phyloP scores from a whole-genome alignment of 2,113 vertebrate species.

The Ochotona curzoniae region DNA sequence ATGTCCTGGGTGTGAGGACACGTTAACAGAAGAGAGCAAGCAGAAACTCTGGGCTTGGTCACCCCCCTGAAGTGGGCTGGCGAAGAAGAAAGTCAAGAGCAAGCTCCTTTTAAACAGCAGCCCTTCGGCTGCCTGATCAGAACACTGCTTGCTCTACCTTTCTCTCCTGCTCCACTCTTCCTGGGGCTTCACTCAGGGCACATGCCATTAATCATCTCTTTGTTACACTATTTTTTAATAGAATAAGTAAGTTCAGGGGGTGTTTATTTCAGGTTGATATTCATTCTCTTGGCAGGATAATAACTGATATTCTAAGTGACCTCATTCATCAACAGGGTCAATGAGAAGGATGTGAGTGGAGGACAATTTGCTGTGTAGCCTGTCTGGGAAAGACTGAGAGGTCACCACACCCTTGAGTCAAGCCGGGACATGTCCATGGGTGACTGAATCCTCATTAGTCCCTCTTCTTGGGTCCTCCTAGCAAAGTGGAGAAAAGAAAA shows the following conservation, averaged over 20 bases:
- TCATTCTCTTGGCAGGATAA: constrained; percentile 73
- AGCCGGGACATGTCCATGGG: constrained; percentile 41
- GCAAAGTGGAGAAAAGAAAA: not conserved
- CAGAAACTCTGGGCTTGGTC: not conserved
- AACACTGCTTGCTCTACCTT: not conserved
- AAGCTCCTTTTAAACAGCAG: constrained; percentile 42
- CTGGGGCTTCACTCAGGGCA: constrained; percentile 8
- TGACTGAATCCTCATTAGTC: constrained; percentile 66
- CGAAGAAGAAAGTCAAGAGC: not conserved
- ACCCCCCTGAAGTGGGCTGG: not conserved
- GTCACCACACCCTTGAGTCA: constrained; percentile 65
- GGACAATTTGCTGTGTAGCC: constrained; percentile 39
- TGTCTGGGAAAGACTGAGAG: constrained; percentile 73
- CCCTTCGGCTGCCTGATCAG: not conserved
- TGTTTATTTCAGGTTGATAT: constrained; percentile 66
- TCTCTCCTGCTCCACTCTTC: not conserved
- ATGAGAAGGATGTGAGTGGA: constrained; percentile 76
- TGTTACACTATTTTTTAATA: constrained; percentile 76
- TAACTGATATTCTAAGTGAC: constrained; percentile 73
- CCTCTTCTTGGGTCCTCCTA: not conserved
- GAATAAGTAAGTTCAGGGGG: constrained; percentile 72
- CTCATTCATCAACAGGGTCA: constrained; percentile 84
- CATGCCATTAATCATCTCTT: constrained; percentile 56
- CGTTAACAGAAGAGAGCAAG: not conserved
- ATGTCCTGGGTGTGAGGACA: not conserved